Base-by-base conservation (phyloP, 64 coral and sea anemone species). In the Montipora sp. region DNA sequence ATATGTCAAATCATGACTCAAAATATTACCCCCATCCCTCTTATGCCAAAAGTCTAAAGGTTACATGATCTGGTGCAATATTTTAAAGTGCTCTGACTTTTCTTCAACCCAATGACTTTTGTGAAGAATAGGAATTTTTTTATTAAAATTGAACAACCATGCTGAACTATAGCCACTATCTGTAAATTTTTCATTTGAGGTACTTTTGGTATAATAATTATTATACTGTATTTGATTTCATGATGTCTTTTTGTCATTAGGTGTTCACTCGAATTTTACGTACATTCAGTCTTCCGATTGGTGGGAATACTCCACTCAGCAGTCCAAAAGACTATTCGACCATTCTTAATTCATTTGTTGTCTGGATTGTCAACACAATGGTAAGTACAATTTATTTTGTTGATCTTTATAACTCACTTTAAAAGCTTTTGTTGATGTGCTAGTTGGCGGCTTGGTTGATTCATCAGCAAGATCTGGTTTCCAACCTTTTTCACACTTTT, bases 251-350 rank as follows among this genome's bases (percentile, higher is more conserved):
- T 77, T 19, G 21, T 67, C 45, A 76, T 36, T 49, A 99, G 98
- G 83, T 99, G 47, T 99, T 99, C 79, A 96, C 98, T 75, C 47
- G 98, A 75, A 85, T 99, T 22, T 72, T 96, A 19, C 90, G 87
- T 23, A 96, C 87, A 27, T 99, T 99, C 69, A 84, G 77, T 70
- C 84, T 99, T 57, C 98, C 98, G 18, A 77, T 99, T 67, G 94
- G 89, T 10, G 92, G 90, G 6, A 93, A 87, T 68, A 77, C 86
- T 81, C 89, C 92, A 11, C 73, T 90, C 7, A 85, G 60, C 60
- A 55, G 77, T 70, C 81, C 79, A 8, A 81, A 86, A 75, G 98
- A 99, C 80, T 93, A 96, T 74, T 88, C 81, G 43, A 87, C 82
- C 69, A 93, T 94, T 48, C 90, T 94, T 72, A 92, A 75, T 89